Percentiles rank a stretch among this genome's conserved stretches.
phyloP scores from a whole-genome alignment of 2,888 invertebrate species.

The Yponomeuta sedellus region DNA sequence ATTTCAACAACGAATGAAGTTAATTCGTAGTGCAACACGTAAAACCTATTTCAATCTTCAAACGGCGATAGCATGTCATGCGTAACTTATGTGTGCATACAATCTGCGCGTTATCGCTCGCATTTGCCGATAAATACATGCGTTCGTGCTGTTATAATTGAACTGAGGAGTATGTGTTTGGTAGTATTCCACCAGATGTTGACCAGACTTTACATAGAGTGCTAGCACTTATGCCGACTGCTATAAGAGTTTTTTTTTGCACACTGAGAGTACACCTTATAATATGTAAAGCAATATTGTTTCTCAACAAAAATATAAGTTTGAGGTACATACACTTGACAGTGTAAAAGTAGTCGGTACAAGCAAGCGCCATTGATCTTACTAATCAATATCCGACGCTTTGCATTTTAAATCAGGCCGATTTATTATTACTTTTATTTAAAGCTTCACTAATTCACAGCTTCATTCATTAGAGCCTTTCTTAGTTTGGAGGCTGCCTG shows the following conservation, averaged over 20 bases:
- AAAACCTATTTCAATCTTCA: background rate
- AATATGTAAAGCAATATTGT: too few species aligned
- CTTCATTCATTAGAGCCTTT: background rate
- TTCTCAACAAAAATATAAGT: too few species aligned
- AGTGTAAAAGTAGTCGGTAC: too few species aligned
- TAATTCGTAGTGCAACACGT: too few species aligned
- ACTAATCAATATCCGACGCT: background rate
- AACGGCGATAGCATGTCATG: background rate
- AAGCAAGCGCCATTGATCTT: background rate
- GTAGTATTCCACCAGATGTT: too few species aligned
- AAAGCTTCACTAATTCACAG: background rate
- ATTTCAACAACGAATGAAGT: too few species aligned
- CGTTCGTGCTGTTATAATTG: background rate
- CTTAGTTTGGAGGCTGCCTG: background rate
- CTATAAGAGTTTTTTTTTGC: too few species aligned
- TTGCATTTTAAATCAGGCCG: background rate
- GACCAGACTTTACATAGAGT: too few species aligned
- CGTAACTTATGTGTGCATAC: background rate
- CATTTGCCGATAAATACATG: slow-evolving; percentile 3
- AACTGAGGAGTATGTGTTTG: background rate
- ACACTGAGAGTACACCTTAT: too few species aligned
- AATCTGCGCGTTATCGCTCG: background rate
- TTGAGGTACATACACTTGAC: too few species aligned
- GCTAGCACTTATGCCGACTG: too few species aligned
- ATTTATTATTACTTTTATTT: background rate